phyloP scores from a whole-genome alignment of 2,888 invertebrate genomes.

The Eilema caniola region DNA sequence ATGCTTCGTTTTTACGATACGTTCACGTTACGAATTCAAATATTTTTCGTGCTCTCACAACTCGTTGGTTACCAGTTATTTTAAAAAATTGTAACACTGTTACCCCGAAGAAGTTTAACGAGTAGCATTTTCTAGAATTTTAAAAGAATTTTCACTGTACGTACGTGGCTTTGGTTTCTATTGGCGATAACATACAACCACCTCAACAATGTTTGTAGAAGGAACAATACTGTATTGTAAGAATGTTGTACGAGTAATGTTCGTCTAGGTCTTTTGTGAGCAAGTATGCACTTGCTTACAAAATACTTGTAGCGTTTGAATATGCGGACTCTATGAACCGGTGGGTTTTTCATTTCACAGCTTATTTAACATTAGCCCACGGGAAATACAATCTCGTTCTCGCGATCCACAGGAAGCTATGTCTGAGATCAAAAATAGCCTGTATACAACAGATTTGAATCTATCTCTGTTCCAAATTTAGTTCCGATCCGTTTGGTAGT shows the following conservation, averaged over 20 bases:
- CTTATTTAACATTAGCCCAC: no score
- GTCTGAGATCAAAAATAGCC: no score
- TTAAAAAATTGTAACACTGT: not conserved
- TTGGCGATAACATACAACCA: constrained; percentile 2
- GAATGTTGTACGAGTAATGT: not conserved
- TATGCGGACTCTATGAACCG: not conserved
- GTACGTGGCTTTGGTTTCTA: not conserved
- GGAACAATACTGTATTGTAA: not conserved
- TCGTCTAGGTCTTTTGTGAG: not conserved
- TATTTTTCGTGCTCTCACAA: no score
- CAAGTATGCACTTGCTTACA: not conserved
- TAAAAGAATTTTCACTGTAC: not conserved
- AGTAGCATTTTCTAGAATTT: not conserved
- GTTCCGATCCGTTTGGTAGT: no score
- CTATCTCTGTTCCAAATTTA: no score
- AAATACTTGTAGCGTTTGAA: not conserved
- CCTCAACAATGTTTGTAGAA: not conserved
- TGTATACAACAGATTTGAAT: no score
- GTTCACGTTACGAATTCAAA: no score
- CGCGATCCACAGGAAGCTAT: no score
- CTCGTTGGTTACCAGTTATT: no score
- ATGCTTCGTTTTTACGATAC: no score
- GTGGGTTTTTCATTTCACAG: not conserved
- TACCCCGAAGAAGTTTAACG: not conserved
- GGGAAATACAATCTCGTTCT: no score